Conservation (phyloP, 2,888 invertebrate species). For the Ennomos fuscantarius region DNA sequence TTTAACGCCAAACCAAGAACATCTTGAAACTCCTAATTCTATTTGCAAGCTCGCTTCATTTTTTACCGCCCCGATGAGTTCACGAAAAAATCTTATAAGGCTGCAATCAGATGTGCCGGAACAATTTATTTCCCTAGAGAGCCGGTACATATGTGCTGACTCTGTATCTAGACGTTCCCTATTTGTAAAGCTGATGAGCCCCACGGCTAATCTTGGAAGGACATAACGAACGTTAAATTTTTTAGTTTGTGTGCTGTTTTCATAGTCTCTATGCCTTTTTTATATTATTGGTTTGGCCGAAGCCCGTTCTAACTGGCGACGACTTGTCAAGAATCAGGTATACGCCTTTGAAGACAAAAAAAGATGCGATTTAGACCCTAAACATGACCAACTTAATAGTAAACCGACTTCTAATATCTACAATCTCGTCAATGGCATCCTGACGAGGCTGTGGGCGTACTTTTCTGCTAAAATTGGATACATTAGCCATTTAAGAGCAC, state of each 20-base stretch:
- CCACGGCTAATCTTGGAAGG: constrained; percentile 53
- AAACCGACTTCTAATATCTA: too few species aligned
- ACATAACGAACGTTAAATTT: constrained; percentile 14
- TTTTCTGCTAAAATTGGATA: too few species aligned
- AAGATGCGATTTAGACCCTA: too few species aligned
- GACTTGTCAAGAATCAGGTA: too few species aligned
- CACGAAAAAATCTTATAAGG: constrained; percentile 66
- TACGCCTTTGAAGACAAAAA: too few species aligned
- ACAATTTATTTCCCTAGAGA: constrained; percentile 81
- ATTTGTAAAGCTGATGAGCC: constrained; percentile 75
- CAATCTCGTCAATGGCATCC: too few species aligned
- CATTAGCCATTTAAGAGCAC: too few species aligned
- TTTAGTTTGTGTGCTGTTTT: constrained; percentile 25
- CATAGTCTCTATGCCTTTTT: constrained; percentile 5
- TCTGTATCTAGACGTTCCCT: constrained; percentile 71
- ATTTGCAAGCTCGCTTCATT: constrained; percentile 40
- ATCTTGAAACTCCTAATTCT: constrained; percentile 31
- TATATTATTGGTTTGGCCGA: too few species aligned
- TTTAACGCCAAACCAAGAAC: constrained; percentile 26
- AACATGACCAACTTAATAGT: too few species aligned
- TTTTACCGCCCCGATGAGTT: constrained; percentile 39
- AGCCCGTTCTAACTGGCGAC: too few species aligned
- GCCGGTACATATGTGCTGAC: constrained; percentile 73
- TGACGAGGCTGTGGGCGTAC: too few species aligned
- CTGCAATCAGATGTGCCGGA: constrained; percentile 68